These are phyloP conservation scores for Columba livia DNA, from an alignment of 2,113 vertebrate species.

Conservation along the genomic window DNA sequence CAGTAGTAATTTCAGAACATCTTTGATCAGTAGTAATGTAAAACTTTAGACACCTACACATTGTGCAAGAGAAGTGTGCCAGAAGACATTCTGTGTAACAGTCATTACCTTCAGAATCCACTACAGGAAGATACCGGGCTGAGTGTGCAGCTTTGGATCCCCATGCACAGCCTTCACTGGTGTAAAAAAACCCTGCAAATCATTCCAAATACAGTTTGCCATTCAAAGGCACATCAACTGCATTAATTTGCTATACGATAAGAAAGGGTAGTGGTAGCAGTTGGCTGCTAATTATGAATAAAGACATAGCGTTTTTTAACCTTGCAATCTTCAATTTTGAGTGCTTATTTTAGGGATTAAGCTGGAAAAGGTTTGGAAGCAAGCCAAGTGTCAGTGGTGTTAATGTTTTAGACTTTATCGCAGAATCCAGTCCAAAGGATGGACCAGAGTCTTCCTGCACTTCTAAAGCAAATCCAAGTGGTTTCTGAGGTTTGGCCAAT, in stretches of 20 bases:
- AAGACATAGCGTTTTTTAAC: slow-evolving; percentile 10
- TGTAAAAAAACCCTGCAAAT: background rate
- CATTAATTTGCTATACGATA: background rate
- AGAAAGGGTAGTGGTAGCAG: background rate
- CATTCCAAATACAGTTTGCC: background rate
- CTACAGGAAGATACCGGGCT: background rate
- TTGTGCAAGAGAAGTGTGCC: background rate
- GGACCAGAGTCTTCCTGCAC: background rate
- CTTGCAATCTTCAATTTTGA: background rate
- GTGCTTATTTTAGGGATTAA: slow-evolving; percentile 40
- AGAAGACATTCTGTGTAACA: background rate
- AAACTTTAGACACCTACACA: background rate
- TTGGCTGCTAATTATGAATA: slow-evolving; percentile 6
- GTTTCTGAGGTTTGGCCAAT: background rate
- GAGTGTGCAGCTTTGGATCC: background rate
- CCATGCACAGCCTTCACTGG: background rate
- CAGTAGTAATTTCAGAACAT: background rate
- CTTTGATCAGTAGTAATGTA: background rate
- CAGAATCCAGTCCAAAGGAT: background rate
- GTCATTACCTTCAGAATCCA: background rate
- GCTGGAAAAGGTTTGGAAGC: slow-evolving; percentile 11
- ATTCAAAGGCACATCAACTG: slow-evolving; percentile 21
- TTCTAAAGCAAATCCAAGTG: background rate
- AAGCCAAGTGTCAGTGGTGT: background rate
- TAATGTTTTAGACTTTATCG: slow-evolving; percentile 8